Evolutionary conservation across 2,797 vertebrate species (phyloP), one percentile per base, ranked within the genome.

Genomic region (Pagetopsis macropterus): DNA sequence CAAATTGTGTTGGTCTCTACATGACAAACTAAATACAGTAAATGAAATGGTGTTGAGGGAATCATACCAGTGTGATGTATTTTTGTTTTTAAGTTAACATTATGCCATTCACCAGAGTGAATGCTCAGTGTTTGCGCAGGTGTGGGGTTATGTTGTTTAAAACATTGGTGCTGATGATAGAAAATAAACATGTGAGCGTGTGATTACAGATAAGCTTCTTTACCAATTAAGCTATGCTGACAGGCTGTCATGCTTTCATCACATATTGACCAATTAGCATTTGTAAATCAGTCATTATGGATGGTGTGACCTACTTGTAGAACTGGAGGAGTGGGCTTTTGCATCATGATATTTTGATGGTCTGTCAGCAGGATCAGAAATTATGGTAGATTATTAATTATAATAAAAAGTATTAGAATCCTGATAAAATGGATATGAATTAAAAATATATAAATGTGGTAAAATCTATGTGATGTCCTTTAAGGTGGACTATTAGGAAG

Each of bases 291-390:
- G 65, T 78, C 61, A 72, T 45, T 58, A 58, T 23, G 40, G 54
- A 78, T 77, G 62, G 15, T 68, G 21, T 82, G 76, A 80, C 79
- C 77, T 81, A 81, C 59, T 79, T 84, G 56, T 46, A 63, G 19
- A 33, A 60, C n/a, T 57, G 12, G 31, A 75, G 41, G 37, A 11
- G 48, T 21, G 43, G 56, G 45, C 8, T 41, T 76, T 65, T 66
- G 21, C 59, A 41, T 61, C 14, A 69, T 27, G 23, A 55, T 58
- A 41, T n/a, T 58, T 31, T 62, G 48, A 61, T 17, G 55, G 17
- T 37, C 16, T 19, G 51, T 50, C 33, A 23, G 54, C 23, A 61
- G 15, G 50, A 70, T 78, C 40, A 49, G 50, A 62, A 71, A 74
- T 44, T 60, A 14, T 37, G 27, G 37, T 21, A 59, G 33, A 37